phyloP scores from a whole-genome alignment of 2,888 invertebrate species.

The Ichneumoninae sp. region DNA sequence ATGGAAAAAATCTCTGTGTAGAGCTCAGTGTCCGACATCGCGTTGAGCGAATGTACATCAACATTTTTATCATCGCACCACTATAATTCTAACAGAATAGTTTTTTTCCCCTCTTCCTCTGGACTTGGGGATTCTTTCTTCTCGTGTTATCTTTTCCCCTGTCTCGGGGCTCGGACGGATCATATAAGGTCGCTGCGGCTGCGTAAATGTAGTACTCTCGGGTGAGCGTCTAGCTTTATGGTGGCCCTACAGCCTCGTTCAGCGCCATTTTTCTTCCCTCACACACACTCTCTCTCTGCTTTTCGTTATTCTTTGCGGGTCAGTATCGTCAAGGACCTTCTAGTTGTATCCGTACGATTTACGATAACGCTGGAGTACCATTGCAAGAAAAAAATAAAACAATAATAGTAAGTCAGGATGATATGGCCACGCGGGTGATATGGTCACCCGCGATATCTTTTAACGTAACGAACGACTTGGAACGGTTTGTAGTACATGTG shows the following conservation, averaged over 20 bases:
- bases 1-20: neutral
- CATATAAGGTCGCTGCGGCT: conserved; percentile 4
- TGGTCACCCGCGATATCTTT: too few relatives aligned
- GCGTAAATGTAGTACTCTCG: conserved; percentile 32
- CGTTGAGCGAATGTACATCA: neutral
- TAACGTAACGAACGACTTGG: too few relatives aligned
- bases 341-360: conserved; percentile 8
- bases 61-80: neutral
- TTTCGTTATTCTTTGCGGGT: conserved; percentile 52
- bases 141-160: neutral
- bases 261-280: conserved; percentile 57
- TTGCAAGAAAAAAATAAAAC: neutral
- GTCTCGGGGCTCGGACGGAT: conserved; percentile 1
- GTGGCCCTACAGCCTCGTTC: conserved; percentile 60
- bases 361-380: conserved; percentile 10
- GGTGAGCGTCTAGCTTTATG: conserved; percentile 43
- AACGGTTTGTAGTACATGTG: too few relatives aligned
- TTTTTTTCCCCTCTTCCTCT: neutral
- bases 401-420: neutral
- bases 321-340: conserved; percentile 10
- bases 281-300: neutral
- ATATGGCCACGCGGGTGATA: too few relatives aligned
- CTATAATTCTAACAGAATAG: conserved; percentile 6
- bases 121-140: neutral
- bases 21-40: neutral